Evolutionary conservation across 2,113 vertebrate species (phyloP).

Genomic region (Seriola aureovittata): DNA sequence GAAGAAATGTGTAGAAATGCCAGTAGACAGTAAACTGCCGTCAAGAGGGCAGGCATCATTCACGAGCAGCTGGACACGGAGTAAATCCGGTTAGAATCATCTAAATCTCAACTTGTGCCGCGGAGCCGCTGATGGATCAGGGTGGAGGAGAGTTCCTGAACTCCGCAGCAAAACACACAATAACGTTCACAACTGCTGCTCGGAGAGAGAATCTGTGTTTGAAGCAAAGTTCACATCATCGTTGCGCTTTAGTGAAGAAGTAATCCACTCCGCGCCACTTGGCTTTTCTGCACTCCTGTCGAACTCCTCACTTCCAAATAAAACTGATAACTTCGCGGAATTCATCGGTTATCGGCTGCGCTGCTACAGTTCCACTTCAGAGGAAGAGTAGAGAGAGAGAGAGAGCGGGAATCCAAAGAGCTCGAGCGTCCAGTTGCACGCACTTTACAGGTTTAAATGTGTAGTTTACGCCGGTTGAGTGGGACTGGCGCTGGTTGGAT

Average conservation of each 20-base stretch:
- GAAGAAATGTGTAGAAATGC: constrained; percentile 75
- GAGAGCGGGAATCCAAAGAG: constrained; percentile 15
- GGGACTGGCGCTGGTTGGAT: constrained; percentile 75
- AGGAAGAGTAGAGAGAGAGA: constrained; percentile 10
- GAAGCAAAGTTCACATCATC: constrained; percentile 69
- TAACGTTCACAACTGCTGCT: constrained; percentile 50
- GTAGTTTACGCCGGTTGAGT: constrained; percentile 53
- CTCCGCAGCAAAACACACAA: constrained; percentile 18
- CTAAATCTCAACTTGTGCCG: constrained; percentile 62
- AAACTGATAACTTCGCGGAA: constrained; percentile 62
- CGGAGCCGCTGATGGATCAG: constrained; percentile 23
- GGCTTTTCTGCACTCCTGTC: constrained; percentile 33
- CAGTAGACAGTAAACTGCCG: constrained; percentile 76
- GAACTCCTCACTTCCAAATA: constrained; percentile 52
- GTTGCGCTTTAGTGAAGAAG: constrained; percentile 38
- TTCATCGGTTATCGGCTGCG: constrained; percentile 61
- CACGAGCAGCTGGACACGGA: constrained; percentile 59
- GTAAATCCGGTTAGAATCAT: constrained; percentile 74
- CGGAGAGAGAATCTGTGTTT: neutral
- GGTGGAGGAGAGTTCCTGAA: constrained; percentile 53
- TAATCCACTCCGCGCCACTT: constrained; percentile 54
- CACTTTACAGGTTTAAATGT: constrained; percentile 63
- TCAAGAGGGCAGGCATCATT: constrained; percentile 77
- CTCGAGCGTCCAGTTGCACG: constrained; percentile 4
- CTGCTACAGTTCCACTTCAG: constrained; percentile 28